Base-by-base conservation (phyloP, 2,797 vertebrate species). In the Notolabrus celidotus region DNA sequence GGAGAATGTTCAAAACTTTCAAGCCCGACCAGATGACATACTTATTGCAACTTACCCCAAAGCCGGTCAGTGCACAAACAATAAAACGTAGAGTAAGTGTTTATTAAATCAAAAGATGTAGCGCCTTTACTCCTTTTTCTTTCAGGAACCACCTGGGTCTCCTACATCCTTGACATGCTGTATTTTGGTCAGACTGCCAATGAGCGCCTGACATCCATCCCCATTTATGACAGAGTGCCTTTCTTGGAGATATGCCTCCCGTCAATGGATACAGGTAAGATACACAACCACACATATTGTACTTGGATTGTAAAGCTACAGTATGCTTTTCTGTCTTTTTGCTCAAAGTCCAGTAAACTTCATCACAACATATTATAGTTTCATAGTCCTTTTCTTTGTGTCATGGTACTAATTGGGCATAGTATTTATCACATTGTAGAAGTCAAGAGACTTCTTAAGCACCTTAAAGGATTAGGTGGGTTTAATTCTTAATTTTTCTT, bases 11-110 rank as follows among this genome's bases (percentile, higher is more conserved):
- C 84, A 93, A 42, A 89, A 86, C 54, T 92, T 93, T 55, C 59
- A 92, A 54, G 89, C 90, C 56, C 90, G 82, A 59, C 91, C 91
- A 12, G 93, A 94, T 64, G 92, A 94, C 45, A 88, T 93, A n/a
- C 65, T 93, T 0, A 76, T 93, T 15, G 90, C 85, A 14, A 91
- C 89, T 6, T 93, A 93, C 36, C 92, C 91, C 4, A 94, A 93
- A 89, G 88, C 91, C 81, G 92, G 92, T 88, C 6, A 10, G 77
- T 57, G 3, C 9, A n/a, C 8, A 31, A 36, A n/a, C 7, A 7
- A 0, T 7, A 20, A 43, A 2, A 29, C 15, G 15, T 6, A 19
- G 5, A 39, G n/a, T n/a, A n/a, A n/a, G n/a, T n/a, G n/a, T 7
- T 31, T 7, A 31, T 31, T 29, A 6, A 5, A 27, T 5, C 29